phyloP scores from a whole-genome alignment of 2,888 invertebrate genomes.

The Sesia apiformis region DNA sequence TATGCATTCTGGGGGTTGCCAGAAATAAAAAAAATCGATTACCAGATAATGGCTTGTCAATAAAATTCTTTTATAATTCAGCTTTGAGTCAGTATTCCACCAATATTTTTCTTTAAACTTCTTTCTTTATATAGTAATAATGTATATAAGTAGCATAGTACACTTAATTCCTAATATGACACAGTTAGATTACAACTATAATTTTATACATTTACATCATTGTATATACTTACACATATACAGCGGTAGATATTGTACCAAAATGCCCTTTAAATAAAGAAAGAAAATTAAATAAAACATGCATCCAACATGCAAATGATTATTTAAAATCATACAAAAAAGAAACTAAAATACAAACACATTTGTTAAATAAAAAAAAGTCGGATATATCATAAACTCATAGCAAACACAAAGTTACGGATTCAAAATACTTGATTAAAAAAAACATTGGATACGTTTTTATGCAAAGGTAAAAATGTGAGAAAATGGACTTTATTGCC shows the following conservation, averaged over 20 bases:
- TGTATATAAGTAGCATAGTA: conserved; percentile 70
- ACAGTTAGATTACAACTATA: conserved; percentile 67
- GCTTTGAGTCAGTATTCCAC: conserved; percentile 52
- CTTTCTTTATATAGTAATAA: conserved; percentile 60
- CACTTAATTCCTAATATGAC: conserved; percentile 70
- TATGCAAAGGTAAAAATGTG: too few species aligned
- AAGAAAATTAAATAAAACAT: too few species aligned
- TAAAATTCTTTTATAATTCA: not conserved
- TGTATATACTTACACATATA: conserved; percentile 70
- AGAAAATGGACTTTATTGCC: too few species aligned
- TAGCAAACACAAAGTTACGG: too few species aligned
- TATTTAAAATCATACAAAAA: too few species aligned
- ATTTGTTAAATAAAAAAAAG: too few species aligned
- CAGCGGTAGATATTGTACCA: conserved; percentile 42
- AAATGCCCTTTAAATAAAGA: conserved; percentile 20
- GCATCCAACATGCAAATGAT: too few species aligned
- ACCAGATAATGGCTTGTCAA: not conserved
- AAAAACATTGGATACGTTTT: too few species aligned
- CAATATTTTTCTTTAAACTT: conserved; percentile 56
- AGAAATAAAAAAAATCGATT: conserved; percentile 25
- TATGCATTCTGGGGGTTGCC: conserved; percentile 30
- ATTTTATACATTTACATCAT: conserved; percentile 64
- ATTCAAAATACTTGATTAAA: too few species aligned
- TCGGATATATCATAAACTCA: too few species aligned
- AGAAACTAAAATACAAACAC: too few species aligned